Evolutionary conservation across 2,888 invertebrate genomes (phyloP).

Genomic region (Odontocolon sp.): DNA sequence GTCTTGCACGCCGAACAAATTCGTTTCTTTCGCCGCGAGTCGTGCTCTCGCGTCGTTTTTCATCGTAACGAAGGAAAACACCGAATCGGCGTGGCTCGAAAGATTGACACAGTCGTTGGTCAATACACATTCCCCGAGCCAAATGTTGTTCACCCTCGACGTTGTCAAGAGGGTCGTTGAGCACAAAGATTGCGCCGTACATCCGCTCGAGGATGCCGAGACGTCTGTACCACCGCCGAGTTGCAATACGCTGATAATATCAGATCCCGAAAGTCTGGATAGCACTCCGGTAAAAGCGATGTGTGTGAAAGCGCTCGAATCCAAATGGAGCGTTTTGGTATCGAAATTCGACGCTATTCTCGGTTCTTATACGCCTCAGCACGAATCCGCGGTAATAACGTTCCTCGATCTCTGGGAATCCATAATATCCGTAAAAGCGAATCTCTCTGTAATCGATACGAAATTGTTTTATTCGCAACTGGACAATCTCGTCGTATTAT

Average conservation of each 20-base stretch:
- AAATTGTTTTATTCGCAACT: conserved; percentile 93
- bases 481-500: conserved; percentile 89
- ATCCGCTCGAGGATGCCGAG: conserved; percentile 87
- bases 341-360: conserved; percentile 81
- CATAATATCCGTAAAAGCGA: conserved; percentile 94
- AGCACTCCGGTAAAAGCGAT: conserved; percentile 93
- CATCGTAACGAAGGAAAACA: conserved; percentile 91
- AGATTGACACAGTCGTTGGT: conserved; percentile 89
- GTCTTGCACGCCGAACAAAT: conserved; percentile 89
- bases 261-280: conserved; percentile 91
- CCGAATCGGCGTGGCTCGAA: conserved; percentile 91
- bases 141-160: conserved; percentile 92
- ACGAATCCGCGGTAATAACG: conserved; percentile 84
- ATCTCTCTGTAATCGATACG: conserved; percentile 93
- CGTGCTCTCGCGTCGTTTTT: conserved; percentile 91
- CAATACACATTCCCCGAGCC: conserved; percentile 82
- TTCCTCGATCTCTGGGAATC: conserved; percentile 94
- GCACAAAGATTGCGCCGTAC: conserved; percentile 91
- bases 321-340: conserved; percentile 92
- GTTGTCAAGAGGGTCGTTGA: conserved; percentile 93
- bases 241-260: conserved; percentile 85
- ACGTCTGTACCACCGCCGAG: conserved; percentile 74
- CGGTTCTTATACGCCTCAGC: conserved; percentile 80
- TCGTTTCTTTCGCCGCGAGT: conserved; percentile 90
- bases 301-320: conserved; percentile 92